These are phyloP conservation scores for Probaryconus sp. DNA, from an alignment of 1,140 invertebrate genomes.

Conservation along the genomic window DNA sequence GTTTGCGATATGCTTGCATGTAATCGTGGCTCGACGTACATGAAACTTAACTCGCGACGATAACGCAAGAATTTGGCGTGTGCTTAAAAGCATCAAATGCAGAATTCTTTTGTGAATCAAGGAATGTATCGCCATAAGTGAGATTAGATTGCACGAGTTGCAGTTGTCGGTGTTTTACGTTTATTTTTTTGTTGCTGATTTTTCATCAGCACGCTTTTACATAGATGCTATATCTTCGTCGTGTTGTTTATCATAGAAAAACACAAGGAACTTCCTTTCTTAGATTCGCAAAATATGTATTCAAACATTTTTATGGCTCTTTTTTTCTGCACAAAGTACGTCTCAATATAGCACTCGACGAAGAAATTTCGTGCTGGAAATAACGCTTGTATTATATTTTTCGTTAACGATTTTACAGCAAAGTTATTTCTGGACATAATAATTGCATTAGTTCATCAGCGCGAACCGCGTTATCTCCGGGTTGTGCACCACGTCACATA, in stretches of 20 bases:
- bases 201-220: slow-evolving; percentile 23
- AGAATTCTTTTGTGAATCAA: slow-evolving; percentile 38
- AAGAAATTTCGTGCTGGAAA: slow-evolving; percentile 11
- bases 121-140: slow-evolving; percentile 36
- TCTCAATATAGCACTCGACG: slow-evolving; percentile 18
- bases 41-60: slow-evolving; percentile 48
- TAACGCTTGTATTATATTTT: slow-evolving; percentile 22
- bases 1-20: slow-evolving; percentile 38
- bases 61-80: slow-evolving; percentile 56
- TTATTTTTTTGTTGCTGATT: no score
- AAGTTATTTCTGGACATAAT: slow-evolving; percentile 36
- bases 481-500: slow-evolving; percentile 7
- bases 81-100: slow-evolving; percentile 47
- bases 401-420: slow-evolving; percentile 14
- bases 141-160: slow-evolving; percentile 48
- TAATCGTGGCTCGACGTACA: slow-evolving; percentile 25
- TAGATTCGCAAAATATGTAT: no score
- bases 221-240: slow-evolving; percentile 14
- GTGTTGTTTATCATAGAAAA: slow-evolving; percentile 33
- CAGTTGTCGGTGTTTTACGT: slow-evolving; percentile 31
- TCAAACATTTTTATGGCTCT: no score
- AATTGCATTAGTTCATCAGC: slow-evolving; percentile 46
- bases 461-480: slow-evolving; percentile 35
- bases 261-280: slow-evolving; percentile 32
- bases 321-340: no score